These are phyloP conservation scores for Hypena proboscidalis DNA, from an alignment of 2,888 invertebrate species.

Conservation along the genomic window DNA sequence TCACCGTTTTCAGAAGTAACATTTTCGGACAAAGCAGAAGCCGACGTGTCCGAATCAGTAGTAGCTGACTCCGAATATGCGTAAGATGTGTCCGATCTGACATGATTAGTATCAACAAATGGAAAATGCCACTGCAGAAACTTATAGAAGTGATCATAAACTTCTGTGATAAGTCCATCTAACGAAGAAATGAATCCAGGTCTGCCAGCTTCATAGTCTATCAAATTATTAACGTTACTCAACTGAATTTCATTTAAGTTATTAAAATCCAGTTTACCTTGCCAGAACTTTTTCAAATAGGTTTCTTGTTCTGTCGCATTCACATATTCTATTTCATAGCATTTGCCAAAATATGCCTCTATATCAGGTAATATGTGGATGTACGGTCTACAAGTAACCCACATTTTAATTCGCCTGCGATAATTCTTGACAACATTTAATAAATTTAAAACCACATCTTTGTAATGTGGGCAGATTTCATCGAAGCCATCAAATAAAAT, in stretches of 20 bases:
- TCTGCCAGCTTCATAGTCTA: no score
- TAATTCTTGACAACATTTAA: constrained; percentile 1
- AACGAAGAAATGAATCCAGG: no score
- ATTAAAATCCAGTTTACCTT: constrained; percentile 10
- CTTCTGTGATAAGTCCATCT: no score
- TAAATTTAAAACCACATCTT: constrained; percentile 4
- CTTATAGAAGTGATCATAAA: no score
- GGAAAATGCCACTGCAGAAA: no score
- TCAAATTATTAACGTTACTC: no score
- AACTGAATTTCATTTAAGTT: constrained; percentile 17
- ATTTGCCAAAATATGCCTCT: constrained; percentile 15
- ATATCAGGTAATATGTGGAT: constrained; percentile 19
- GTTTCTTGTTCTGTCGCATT: constrained; percentile 5
- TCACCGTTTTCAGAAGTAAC: no score
- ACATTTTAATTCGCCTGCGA: constrained; percentile 11
- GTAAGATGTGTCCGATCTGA: no score
- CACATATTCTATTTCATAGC: constrained; percentile 17
- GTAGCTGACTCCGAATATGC: no score
- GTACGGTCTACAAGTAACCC: constrained; percentile 35
- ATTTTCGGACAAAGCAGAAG: no score
- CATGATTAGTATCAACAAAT: no score
- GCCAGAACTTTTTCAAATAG: constrained; percentile 25
- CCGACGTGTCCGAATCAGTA: no score
- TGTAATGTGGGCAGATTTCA: constrained; percentile 16
- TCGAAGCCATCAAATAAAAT: constrained; percentile 18